Conservation (phyloP, 2,113 vertebrate species). For the Triplophysa tibetana region DNA sequence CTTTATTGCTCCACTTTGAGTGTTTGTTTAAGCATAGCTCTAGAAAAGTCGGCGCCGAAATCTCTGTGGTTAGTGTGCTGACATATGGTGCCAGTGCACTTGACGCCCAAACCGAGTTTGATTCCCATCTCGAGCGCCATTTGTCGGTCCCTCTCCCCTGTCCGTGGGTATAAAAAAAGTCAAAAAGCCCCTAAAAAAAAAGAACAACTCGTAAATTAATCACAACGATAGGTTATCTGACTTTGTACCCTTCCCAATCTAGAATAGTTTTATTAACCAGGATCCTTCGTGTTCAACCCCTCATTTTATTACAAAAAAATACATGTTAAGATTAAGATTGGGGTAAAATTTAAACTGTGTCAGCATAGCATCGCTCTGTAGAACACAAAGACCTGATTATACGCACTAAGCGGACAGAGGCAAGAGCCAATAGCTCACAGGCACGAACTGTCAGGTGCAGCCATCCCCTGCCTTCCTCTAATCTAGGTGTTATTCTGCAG, state of each 20-base stretch:
- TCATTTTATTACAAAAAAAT: constrained; percentile 32
- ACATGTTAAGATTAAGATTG: constrained; percentile 42
- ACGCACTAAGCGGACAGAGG: constrained; percentile 1
- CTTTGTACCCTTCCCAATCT: neutral
- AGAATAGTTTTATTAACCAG: constrained; percentile 21
- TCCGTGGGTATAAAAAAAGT: too few species aligned
- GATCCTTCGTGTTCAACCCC: constrained; percentile 15
- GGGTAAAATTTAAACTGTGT: constrained; percentile 43
- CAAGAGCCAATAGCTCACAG: constrained; percentile 54
- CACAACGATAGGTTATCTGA: constrained; percentile 26
- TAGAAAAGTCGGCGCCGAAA: constrained; percentile 4
- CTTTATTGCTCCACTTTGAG: constrained; percentile 33
- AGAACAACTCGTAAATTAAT: constrained; percentile 31
- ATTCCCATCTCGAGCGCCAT: too few species aligned
- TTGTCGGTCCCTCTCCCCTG: too few species aligned
- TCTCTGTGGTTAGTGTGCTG: too few species aligned
- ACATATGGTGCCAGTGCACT: too few species aligned
- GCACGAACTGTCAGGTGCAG: constrained; percentile 50
- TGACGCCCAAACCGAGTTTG: too few species aligned
- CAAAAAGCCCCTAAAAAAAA: too few species aligned
- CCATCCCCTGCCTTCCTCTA: constrained; percentile 42
- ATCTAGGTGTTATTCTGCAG: constrained; percentile 57
- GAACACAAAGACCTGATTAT: constrained; percentile 43
- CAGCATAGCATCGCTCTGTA: constrained; percentile 32
- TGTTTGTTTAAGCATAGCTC: neutral